Base-by-base conservation (phyloP, 2,888 invertebrate species). In the Diplazon laetatorius region DNA sequence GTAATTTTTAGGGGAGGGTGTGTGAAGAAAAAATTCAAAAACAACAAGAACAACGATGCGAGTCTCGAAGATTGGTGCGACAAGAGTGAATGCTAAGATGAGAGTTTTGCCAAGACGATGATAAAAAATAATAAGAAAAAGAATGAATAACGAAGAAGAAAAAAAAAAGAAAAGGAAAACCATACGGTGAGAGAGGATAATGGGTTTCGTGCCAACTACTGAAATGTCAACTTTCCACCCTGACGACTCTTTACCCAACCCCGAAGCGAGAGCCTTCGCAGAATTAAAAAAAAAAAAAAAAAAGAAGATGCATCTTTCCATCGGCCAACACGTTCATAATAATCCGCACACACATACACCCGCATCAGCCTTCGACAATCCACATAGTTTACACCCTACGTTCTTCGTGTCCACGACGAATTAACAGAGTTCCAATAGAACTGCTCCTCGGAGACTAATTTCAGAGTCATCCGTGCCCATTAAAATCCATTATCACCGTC, bases 361-460 rank as follows among this genome's bases (percentile, higher is more conserved):
- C 65, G 46, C 55, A 62, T 42, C 59, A 30, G 72, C 84, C 80
- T 82, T 89, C 88, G 85, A 87, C 87, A 90, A 89, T 88, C 89
- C 77, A 79, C 81, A 82, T 78, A 57, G 73, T 65, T 70, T 72
- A 42, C 48, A 83, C 74, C 80, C 74, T n/a, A n/a, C 82, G 87
- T 76, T 74, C 82, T 81, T 81, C 52, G 75, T 62, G 62, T 69
- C 60, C 52, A 81, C 79, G 84, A 88, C 85, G 84, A 89, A n/a
- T n/a, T n/a, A n/a, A n/a, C n/a, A n/a, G n/a, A 80, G 71, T 80
- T 55, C 25, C 84, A 85, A n/a, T n/a, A n/a, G 87, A 89, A 89
- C 89, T 89, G 89, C 86, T 85, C 87, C 85, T 85, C 83, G 82
- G 85, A 83, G 87, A 87, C 86, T 86, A 88, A 87, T 89, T 89